Base-by-base conservation (phyloP, 2,113 vertebrate genomes). In the Saccopteryx leptura region DNA sequence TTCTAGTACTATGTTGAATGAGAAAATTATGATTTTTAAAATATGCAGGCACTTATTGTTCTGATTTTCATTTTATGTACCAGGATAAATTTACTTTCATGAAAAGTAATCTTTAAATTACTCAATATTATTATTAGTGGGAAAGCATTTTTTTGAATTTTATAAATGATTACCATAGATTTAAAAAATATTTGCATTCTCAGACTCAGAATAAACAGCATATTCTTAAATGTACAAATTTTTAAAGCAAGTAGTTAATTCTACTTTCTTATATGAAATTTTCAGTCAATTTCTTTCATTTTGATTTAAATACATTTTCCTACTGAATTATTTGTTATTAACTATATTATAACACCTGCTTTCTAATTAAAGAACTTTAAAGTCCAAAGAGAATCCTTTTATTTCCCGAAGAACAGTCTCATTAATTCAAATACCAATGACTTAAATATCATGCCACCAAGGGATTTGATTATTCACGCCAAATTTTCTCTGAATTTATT, bases 401-500 rank as follows among this genome's bases (percentile, higher is more conserved):
- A 13, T 68, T 88, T 83, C 19, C 33, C 5, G 26, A 84, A 80
- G 24, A 94, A 69, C 1, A 82, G 5, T 93, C 52, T 93, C 9
- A 83, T 94, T 95, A 91, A 83, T 75, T 91, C 24, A 24, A 92
- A 61, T 87, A 75, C 21, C 48, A 93, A 24, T 84, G 48, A 85
- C n/a, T 89, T 92, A 95, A 66, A 48, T 82, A 90, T 87, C 72
- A 93, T 93, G 18, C 12, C 48, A 80, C 46, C 21, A 84, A 88
- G 46, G 24, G 12, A 84, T 90, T 90, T 90, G 24, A 80, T 92
- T 24, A 82, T 89, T 89, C 50, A 83, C 80, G 26, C 23, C 60
- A 95, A 93, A 92, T 78, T 96, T 90, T 96, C n/a, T 88, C 18
- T 91, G 31, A 68, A 80, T 93, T 87, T 96, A 92, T 78, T 92